Percentiles rank a stretch among this genome's conserved stretches.
phyloP scores from a whole-genome alignment of 2,113 vertebrate species.

The Ictidomys tridecemlineatus region DNA sequence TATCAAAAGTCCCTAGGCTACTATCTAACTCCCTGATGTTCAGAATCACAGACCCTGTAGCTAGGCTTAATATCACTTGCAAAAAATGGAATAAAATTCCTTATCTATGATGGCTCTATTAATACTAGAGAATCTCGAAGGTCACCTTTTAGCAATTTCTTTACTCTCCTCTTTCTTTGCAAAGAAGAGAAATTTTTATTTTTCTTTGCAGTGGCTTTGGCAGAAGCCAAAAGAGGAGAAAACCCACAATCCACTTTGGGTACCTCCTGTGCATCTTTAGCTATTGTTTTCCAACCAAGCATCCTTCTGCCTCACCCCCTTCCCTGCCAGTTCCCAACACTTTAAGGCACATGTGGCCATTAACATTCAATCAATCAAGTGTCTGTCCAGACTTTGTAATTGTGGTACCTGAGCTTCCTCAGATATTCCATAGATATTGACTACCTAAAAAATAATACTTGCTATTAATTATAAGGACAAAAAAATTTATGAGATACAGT shows the following conservation, averaged over 20 bases:
- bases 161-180: not conserved
- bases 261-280: not conserved
- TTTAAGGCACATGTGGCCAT: not conserved
- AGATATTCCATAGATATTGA: not conserved
- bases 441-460: not conserved
- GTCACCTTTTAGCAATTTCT: conserved; percentile 35
- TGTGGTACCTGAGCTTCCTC: not conserved
- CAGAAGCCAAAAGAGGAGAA: not conserved
- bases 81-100: conserved; percentile 41
- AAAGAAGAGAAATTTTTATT: conserved; percentile 20
- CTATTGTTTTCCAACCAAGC: not conserved
- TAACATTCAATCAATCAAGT: not conserved
- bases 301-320: not conserved
- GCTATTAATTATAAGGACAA: not conserved
- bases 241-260: not conserved
- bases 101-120: conserved; percentile 37
- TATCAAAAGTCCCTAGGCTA: conserved; percentile 28
- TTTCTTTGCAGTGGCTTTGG: not conserved
- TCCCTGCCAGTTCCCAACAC: not conserved
- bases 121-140: conserved; percentile 29
- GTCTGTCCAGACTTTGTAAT: not conserved
- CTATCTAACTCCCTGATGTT: conserved; percentile 30
- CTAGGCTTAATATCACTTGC: conserved; percentile 44
- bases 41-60: not conserved
- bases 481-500: not conserved